These are phyloP conservation scores for Petrolisthes cinctipes DNA, from an alignment of 2,888 invertebrate species.

Conservation along the genomic window DNA sequence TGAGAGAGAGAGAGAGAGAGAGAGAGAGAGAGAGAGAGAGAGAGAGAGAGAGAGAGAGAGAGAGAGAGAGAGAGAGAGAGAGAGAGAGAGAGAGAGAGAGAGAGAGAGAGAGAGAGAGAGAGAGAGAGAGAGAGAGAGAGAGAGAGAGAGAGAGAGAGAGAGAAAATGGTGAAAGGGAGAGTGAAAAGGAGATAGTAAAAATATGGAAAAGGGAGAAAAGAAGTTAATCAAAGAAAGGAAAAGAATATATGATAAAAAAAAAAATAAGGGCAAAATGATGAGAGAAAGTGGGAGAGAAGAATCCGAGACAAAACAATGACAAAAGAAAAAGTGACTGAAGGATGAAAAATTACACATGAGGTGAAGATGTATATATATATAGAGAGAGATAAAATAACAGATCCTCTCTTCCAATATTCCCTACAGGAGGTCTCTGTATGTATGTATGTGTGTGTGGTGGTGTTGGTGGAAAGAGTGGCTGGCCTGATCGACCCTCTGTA, in stretches of 20 bases:
- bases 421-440: too few species aligned
- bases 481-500: too few species aligned
- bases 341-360: not conserved
- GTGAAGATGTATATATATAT: too few species aligned
- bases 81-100: slow-evolving; percentile 8
- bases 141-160: not conserved
- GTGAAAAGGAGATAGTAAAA: not conserved
- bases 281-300: not conserved
- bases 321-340: not conserved
- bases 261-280: too few species aligned
- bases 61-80: slow-evolving; percentile 18
- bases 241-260: too few species aligned
- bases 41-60: slow-evolving; percentile 17
- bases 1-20: not conserved
- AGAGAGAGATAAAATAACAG: not conserved
- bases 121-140: slow-evolving; percentile 2
- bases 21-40: not conserved
- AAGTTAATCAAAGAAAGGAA: too few species aligned
- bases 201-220: not conserved
- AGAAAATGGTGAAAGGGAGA: not conserved
- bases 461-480: too few species aligned
- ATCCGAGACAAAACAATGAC: not conserved
- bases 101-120: slow-evolving; percentile 27
- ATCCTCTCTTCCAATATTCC: too few species aligned
- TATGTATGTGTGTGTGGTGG: too few species aligned